Evolutionary conservation across 2,113 vertebrate species (phyloP).

Genomic region (Pycnonotus jocosus): DNA sequence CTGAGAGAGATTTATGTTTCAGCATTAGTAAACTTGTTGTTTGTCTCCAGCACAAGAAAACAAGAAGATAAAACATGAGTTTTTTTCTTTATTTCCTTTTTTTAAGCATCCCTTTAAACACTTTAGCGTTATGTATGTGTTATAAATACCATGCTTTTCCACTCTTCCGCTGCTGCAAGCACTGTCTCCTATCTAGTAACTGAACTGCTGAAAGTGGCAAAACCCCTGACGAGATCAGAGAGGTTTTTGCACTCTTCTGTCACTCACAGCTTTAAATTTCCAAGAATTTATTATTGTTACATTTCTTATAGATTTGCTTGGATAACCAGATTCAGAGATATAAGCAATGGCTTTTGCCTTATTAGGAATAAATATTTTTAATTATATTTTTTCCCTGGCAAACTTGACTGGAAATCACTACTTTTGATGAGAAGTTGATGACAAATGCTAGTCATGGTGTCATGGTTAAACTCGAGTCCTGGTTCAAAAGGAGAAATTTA

Average conservation of each 20-base stretch:
- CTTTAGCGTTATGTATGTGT: not conserved
- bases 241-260: not conserved
- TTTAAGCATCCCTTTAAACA: not conserved
- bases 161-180: not conserved
- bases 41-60: conserved; percentile 26
- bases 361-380: not conserved
- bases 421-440: not conserved
- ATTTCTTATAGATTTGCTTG: not conserved
- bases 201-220: not conserved
- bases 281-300: not conserved
- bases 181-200: not conserved
- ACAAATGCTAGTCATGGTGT: not conserved
- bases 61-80: not conserved
- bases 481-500: not conserved
- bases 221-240: not conserved
- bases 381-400: not conserved
- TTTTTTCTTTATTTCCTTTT: not conserved
- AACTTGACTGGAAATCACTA: not conserved
- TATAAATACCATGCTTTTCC: not conserved
- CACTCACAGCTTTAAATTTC: not conserved
- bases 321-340: not conserved
- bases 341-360: not conserved
- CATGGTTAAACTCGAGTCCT: not conserved
- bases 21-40: not conserved
- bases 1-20: conserved; percentile 4